Percentiles rank a stretch among this genome's conserved stretches.
These are phyloP conservation scores for Tricholaema leucomelas DNA, from an alignment of 2,113 vertebrate species.

Conservation along the genomic window DNA sequence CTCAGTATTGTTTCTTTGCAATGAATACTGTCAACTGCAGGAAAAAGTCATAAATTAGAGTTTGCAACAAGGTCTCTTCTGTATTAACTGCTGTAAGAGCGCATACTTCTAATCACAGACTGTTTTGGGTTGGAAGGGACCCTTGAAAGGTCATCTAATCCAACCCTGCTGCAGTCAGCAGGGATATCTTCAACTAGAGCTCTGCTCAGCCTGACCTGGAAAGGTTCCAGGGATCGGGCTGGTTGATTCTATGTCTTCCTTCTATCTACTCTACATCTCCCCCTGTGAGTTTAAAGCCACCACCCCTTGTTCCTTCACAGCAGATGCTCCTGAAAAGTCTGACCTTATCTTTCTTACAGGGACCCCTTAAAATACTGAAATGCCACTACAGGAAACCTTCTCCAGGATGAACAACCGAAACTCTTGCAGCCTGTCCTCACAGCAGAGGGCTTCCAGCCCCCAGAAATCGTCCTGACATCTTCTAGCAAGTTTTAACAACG, in stretches of 20 bases:
- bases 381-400: background rate
- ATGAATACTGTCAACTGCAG: background rate
- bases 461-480: background rate
- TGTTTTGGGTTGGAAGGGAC: too few species aligned
- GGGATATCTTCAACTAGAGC: too few species aligned
- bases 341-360: too few species aligned
- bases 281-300: too few species aligned
- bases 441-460: background rate
- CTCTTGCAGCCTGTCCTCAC: background rate
- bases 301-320: too few species aligned
- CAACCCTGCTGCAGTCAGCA: too few species aligned
- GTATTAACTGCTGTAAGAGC: fast-evolving
- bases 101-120: background rate
- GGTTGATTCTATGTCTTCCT: too few species aligned
- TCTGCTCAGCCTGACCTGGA: too few species aligned
- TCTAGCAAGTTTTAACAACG: background rate
- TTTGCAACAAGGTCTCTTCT: background rate
- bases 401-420: background rate
- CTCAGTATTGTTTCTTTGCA: background rate
- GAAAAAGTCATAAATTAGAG: background rate
- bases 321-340: too few species aligned
- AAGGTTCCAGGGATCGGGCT: too few species aligned
- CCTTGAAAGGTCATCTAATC: too few species aligned
- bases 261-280: too few species aligned
- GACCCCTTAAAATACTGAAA: background rate